phyloP scores from a whole-genome alignment of 2,113 vertebrate species.

The Chionodraco myersi region DNA sequence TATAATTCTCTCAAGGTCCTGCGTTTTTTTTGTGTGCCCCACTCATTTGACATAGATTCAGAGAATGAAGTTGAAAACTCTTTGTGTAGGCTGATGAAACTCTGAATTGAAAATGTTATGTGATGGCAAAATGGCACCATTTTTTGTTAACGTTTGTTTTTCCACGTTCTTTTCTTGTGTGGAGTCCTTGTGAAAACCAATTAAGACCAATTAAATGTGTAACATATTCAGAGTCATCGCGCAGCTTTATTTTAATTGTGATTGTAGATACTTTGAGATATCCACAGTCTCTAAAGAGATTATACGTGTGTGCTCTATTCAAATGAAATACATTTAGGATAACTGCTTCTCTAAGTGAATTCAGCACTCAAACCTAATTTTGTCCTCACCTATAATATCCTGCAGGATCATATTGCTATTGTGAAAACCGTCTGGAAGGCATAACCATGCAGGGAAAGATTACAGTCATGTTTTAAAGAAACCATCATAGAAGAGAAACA shows the following conservation, averaged over 20 bases:
- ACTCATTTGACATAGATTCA: constrained; percentile 79
- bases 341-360: constrained; percentile 16
- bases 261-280: constrained; percentile 22
- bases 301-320: constrained; percentile 6
- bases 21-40: constrained; percentile 55
- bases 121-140: neutral
- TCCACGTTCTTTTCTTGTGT: neutral
- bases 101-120: constrained; percentile 5
- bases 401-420: constrained; percentile 27
- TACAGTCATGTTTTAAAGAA: neutral
- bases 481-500: neutral
- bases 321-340: constrained; percentile 25
- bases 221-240: constrained; percentile 19
- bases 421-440: constrained; percentile 44
- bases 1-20: constrained; percentile 75
- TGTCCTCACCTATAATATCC: constrained; percentile 38
- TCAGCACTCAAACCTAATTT: constrained; percentile 27
- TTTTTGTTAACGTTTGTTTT: neutral
- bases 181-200: neutral
- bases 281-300: constrained; percentile 26
- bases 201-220: constrained; percentile 32
- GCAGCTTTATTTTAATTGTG: constrained; percentile 38
- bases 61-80: constrained; percentile 56
- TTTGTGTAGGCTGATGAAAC: constrained; percentile 30
- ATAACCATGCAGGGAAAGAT: neutral